Evolutionary conservation across 2,113 vertebrate species (phyloP).

Genomic region (Paralichthys olivaceus): DNA sequence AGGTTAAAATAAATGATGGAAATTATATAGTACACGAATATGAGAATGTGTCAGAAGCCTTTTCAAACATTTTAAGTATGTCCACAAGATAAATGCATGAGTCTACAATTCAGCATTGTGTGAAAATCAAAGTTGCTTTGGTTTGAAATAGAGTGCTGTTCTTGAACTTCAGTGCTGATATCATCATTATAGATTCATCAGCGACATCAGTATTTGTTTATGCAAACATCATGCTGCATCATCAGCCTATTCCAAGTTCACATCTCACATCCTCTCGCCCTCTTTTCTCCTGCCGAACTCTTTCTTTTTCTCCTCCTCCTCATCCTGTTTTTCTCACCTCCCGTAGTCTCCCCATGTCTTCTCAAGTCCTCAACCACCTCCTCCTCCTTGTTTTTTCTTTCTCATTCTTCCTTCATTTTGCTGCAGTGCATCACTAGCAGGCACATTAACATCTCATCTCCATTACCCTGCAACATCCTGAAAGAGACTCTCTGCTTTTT

Average conservation of each 20-base stretch:
- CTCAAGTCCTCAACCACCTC: constrained; percentile 32
- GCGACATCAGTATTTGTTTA: constrained; percentile 41
- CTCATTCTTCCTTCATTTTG: constrained; percentile 62
- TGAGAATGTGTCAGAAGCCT: background rate
- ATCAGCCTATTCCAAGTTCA: constrained; percentile 50
- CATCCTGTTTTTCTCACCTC: background rate
- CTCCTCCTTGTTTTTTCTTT: constrained; percentile 40
- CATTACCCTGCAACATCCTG: constrained; percentile 60
- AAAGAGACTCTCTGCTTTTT: constrained; percentile 18
- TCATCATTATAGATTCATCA: constrained; percentile 51
- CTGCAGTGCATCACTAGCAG: constrained; percentile 77
- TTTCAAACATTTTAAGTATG: background rate
- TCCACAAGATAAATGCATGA: background rate
- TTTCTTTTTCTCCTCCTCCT: background rate
- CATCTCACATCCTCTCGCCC: background rate
- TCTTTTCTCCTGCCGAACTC: background rate
- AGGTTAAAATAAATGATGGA: background rate
- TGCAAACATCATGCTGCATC: constrained; percentile 53
- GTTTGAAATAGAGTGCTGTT: background rate
- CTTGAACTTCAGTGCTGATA: constrained; percentile 20
- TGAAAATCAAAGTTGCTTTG: constrained; percentile 19
- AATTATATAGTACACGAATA: background rate
- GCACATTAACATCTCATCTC: constrained; percentile 78
- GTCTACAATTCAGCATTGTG: background rate
- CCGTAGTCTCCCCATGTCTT: constrained; percentile 18